Base-by-base conservation (phyloP, 1,140 invertebrate species). In the Drosophila simulans region DNA sequence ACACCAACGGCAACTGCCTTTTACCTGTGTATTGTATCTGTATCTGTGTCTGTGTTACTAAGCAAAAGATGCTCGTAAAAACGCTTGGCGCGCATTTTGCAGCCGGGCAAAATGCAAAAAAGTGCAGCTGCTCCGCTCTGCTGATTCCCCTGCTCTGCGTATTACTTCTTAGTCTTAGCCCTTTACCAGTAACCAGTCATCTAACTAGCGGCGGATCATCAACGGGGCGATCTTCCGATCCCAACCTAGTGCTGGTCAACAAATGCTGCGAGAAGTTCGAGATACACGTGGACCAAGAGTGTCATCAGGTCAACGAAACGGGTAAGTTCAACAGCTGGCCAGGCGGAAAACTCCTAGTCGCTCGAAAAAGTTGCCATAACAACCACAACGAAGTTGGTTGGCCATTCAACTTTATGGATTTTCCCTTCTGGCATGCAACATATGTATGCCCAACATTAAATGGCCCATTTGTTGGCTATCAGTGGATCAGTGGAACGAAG, bases 251-350 rank as follows among this genome's bases (percentile, higher is more conserved):
- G 51, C 31, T 92, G 73, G 93, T 96, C 48, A 95, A 95, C 69
- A 97, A 97, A 93, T 97, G 96, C 91, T 97, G 96, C 92, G 95
- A 95, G 82, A 90, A 92, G 17, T 93, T 94, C 70, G 95, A 97
- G 91, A 90, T 97, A 31, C 94, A 96, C 77, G 90, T 96, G n/a
- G 95, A 95, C 70, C 93, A 93, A 39, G 91, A 92, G 59, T 97
- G 96, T 90, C 94, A 93, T 76, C 92, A 94, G 69, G 92, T 94
- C 5, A 93, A 94, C 65, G 91, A 94, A 58, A 94, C 94, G 48
- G 91, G 91, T 92, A 71, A 91, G 90, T 62, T 34, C 46, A 48
- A 57, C 69, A 58, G 64, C 68, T 56, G 64, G 53, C 31, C 58
- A 20, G 55, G 40, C 17, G 22, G 51, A 35, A 62, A 34, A 48